These are phyloP conservation scores for Bombyx mori DNA, from an alignment of 1,140 invertebrate genomes.

Conservation along the genomic window ASM3026992v2 NC_085119.1:9597001-9597500, in stretches of 20 bases:
- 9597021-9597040: slow-evolving; percentile 44
- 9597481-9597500: slow-evolving; percentile 10
- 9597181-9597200: slow-evolving; percentile 31
- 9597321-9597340: too few species aligned
- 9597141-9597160: slow-evolving; percentile 31
- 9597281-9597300: too few species aligned
- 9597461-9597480: slow-evolving; percentile 1
- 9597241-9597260: too few species aligned
- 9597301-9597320: too few species aligned
- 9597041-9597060: slow-evolving; percentile 58
- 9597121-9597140: slow-evolving; percentile 31
- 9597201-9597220: slow-evolving; percentile 12
- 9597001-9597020: slow-evolving; percentile 22
- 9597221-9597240: slow-evolving; percentile 18
- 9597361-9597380: too few species aligned
- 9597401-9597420: too few species aligned
- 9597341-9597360: too few species aligned
- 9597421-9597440: too few species aligned
- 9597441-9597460: too few species aligned
- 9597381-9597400: too few species aligned
- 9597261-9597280: too few species aligned
- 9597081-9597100: slow-evolving; percentile 55
- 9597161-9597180: slow-evolving; percentile 27
- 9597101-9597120: slow-evolving; percentile 53
- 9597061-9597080: slow-evolving; percentile 60